Conservation (phyloP, 1,140 invertebrate genomes). For the Pseudomyrmex sp. region DNA sequence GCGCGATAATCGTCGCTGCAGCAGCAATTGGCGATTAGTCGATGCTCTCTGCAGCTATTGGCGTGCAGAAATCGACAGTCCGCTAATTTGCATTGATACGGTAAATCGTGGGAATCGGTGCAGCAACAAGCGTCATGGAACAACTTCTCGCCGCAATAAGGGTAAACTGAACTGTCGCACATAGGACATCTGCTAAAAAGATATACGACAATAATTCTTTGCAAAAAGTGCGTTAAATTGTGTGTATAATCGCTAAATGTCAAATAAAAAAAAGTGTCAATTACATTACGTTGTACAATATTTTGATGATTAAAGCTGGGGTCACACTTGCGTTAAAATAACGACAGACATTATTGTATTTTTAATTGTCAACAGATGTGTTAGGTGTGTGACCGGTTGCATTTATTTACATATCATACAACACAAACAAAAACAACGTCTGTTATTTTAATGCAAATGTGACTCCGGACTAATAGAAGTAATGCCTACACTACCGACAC, state of each 20-base stretch:
- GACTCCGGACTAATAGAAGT: too few species aligned
- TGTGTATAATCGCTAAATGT: neutral
- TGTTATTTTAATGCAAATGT: too few species aligned
- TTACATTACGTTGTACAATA: too few species aligned
- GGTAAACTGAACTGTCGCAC: slow-evolving; percentile 91
- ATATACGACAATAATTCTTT: neutral
- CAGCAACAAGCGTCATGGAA: slow-evolving; percentile 92
- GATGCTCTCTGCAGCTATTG: slow-evolving; percentile 90
- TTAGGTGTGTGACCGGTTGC: too few species aligned
- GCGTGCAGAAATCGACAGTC: slow-evolving; percentile 91
- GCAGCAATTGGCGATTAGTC: slow-evolving; percentile 90
- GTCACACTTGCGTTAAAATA: too few species aligned
- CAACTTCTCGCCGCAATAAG: slow-evolving; percentile 90
- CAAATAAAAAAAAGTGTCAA: too few species aligned
- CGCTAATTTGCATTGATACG: slow-evolving; percentile 87
- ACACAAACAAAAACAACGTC: too few species aligned
- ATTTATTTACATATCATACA: too few species aligned
- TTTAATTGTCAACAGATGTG: too few species aligned
- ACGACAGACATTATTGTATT: too few species aligned
- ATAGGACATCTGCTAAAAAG: slow-evolving; percentile 86
- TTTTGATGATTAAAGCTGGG: too few species aligned
- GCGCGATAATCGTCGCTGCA: slow-evolving; percentile 86
- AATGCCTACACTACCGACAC: too few species aligned
- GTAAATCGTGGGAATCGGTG: slow-evolving; percentile 82
- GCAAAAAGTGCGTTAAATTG: neutral